Conservation (phyloP, 2,888 invertebrate genomes). For the Amphipyra tragopoginis region DNA sequence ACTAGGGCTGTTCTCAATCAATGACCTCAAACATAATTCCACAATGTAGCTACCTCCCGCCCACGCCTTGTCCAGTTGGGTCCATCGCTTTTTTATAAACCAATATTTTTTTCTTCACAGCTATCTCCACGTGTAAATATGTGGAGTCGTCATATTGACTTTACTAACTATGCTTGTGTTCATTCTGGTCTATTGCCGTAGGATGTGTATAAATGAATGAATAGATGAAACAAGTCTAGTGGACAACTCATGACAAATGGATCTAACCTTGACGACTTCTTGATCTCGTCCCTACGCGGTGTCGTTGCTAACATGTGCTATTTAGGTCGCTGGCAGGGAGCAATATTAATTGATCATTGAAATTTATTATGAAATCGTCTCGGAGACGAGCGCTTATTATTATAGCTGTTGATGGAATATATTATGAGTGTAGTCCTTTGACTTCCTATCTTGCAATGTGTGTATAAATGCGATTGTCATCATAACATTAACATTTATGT, state of each 20-base stretch:
- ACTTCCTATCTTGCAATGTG: slow-evolving; percentile 3
- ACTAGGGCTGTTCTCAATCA: slow-evolving; percentile 75
- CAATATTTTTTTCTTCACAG: slow-evolving; percentile 70
- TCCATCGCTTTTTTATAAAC: slow-evolving; percentile 72
- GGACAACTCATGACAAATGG: slow-evolving; percentile 84
- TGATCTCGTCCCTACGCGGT: slow-evolving; percentile 84
- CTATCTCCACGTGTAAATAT: slow-evolving; percentile 67
- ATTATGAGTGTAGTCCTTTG: slow-evolving; percentile 9
- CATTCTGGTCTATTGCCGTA: slow-evolving; percentile 48
- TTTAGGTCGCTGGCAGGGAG: slow-evolving; percentile 79
- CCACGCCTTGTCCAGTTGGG: slow-evolving; percentile 76
- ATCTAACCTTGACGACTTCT: slow-evolving; percentile 87
- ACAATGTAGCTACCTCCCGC: slow-evolving; percentile 80
- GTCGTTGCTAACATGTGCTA: slow-evolving; percentile 78
- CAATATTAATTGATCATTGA: slow-evolving; percentile 71
- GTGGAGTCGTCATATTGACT: slow-evolving; percentile 60
- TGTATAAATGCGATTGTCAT: slow-evolving; percentile 11
- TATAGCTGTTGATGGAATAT: slow-evolving; percentile 26
- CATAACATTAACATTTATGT: slow-evolving; percentile 20
- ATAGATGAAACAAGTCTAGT: slow-evolving; percentile 63
- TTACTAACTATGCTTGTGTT: slow-evolving; percentile 52
- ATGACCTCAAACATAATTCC: slow-evolving; percentile 84
- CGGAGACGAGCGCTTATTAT: slow-evolving; percentile 24
- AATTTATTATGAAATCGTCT: slow-evolving; percentile 63
- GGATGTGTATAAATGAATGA: slow-evolving; percentile 60